These are phyloP conservation scores for Arothron firmamentum DNA, from an alignment of 2,113 vertebrate genomes.

Conservation along the genomic window DNA sequence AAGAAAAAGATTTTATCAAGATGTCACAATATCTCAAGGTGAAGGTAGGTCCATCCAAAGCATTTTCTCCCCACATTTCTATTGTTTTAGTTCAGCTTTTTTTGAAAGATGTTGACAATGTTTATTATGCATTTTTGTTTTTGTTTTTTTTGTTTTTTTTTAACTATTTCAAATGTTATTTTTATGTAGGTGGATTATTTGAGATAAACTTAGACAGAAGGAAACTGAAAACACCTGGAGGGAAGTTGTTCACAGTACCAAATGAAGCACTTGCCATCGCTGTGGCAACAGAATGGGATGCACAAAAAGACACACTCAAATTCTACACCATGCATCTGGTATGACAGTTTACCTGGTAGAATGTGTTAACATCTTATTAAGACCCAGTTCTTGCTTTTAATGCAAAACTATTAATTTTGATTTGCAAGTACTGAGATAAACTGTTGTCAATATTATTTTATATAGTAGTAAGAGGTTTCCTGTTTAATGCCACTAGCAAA, in stretches of 20 bases:
- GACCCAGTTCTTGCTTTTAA: neutral
- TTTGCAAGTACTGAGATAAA: neutral
- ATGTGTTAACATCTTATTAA: neutral
- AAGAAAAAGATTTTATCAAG: slow-evolving; percentile 88
- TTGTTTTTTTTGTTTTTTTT: neutral
- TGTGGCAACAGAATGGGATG: slow-evolving; percentile 94
- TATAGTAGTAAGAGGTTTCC: neutral
- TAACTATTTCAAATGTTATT: neutral
- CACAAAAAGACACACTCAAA: slow-evolving; percentile 89
- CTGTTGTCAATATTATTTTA: neutral
- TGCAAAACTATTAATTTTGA: neutral
- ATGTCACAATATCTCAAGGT: slow-evolving; percentile 89
- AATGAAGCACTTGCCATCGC: slow-evolving; percentile 90
- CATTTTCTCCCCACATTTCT: neutral
- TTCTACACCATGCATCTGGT: slow-evolving; percentile 97
- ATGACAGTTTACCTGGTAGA: slow-evolving; percentile 10
- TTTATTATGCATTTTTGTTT: neutral
- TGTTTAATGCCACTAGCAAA: neutral
- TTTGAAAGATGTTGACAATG: neutral
- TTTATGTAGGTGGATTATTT: slow-evolving; percentile 79
- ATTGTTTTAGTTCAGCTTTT: neutral
- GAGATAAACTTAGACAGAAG: slow-evolving; percentile 91
- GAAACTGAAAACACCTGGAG: slow-evolving; percentile 93
- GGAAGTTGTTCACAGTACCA: slow-evolving; percentile 88
- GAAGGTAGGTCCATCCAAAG: slow-evolving; percentile 78